These are phyloP conservation scores for Stichodactyla helianthus DNA, from an alignment of 64 coral and sea anemone genomes.

Conservation along the genomic window DNA sequence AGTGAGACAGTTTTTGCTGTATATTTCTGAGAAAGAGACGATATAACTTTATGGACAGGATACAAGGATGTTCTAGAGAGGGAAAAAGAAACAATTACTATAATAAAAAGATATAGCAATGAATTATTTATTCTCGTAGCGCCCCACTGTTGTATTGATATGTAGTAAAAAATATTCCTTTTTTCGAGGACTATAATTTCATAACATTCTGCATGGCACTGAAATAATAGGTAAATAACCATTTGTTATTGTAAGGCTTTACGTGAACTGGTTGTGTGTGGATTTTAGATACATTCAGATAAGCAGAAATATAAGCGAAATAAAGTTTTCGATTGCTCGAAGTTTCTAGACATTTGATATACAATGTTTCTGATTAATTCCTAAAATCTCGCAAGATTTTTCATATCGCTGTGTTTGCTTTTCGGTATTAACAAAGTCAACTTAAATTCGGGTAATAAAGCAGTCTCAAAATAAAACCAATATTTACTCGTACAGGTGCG, in stretches of 20 bases:
- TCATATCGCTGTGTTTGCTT: background rate
- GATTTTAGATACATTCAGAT: no score
- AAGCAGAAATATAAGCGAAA: no score
- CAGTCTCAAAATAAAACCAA: conserved; percentile 18
- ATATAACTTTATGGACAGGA: background rate
- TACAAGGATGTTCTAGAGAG: background rate
- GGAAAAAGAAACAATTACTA: background rate
- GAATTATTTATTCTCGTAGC: background rate
- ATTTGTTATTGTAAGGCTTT: no score
- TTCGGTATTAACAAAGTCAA: conserved; percentile 6
- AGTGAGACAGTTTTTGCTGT: background rate
- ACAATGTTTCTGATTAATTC: background rate
- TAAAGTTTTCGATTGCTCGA: background rate
- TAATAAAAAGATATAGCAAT: background rate
- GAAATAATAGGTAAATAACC: no score
- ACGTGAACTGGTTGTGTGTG: no score
- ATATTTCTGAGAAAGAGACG: background rate
- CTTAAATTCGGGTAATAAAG: background rate
- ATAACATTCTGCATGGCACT: no score
- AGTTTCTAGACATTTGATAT: background rate
- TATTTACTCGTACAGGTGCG: background rate
- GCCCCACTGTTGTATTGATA: background rate
- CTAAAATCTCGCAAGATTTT: background rate
- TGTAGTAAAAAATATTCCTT: background rate
- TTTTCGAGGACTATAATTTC: no score